Percentiles rank a stretch among this genome's conserved stretches.
These are phyloP conservation scores for Melikaiella ostensackeni DNA, from an alignment of 2,888 invertebrate species.

Conservation along the genomic window DNA sequence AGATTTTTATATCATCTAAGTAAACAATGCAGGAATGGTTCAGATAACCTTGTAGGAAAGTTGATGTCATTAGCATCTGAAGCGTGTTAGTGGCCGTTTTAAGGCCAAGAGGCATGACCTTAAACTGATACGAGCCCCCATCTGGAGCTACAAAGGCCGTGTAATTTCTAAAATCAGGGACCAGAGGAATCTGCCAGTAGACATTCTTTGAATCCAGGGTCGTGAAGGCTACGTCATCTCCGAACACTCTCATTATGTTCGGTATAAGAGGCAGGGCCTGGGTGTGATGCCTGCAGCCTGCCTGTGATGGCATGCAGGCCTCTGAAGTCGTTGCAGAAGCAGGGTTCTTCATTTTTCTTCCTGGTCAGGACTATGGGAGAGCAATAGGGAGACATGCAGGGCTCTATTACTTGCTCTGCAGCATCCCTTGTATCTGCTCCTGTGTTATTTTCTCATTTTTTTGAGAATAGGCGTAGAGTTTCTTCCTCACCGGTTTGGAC, in stretches of 20 bases:
- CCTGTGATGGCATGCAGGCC: conserved; percentile 27
- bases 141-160: too few relatives aligned
- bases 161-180: too few relatives aligned
- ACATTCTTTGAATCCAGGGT: conserved; percentile 32
- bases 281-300: too few relatives aligned
- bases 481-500: conserved; percentile 23
- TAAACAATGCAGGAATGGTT: too few relatives aligned
- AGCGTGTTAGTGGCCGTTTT: conserved; percentile 36
- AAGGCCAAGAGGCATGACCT: conserved; percentile 50
- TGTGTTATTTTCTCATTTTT: conserved; percentile 33
- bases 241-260: conserved; percentile 30
- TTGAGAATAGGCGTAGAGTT: conserved; percentile 31
- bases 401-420: conserved; percentile 52
- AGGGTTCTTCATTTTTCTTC: conserved; percentile 46
- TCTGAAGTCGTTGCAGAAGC: conserved; percentile 55
- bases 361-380: conserved; percentile 51
- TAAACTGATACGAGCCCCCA: too few relatives aligned
- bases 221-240: conserved; percentile 59
- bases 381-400: conserved; percentile 48
- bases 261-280: conserved; percentile 33
- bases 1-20: too few relatives aligned
- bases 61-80: too few relatives aligned
- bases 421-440: conserved; percentile 53
- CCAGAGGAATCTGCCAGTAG: too few relatives aligned
- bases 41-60: too few relatives aligned